phyloP scores from a whole-genome alignment of 2,888 invertebrate genomes.

The Eupithecia pulchellata region DNA sequence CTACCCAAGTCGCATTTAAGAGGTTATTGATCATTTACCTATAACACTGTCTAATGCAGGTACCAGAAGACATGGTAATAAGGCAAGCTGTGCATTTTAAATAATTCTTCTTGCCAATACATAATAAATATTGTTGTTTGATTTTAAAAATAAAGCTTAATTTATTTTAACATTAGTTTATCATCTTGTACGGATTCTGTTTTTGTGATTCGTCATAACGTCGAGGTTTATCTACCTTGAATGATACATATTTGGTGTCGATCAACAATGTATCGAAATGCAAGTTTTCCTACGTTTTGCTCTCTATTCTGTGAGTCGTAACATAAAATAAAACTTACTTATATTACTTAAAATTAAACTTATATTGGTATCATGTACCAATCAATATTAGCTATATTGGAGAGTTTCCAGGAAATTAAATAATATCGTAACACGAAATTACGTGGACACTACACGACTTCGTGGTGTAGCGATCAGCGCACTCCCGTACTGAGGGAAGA shows the following conservation, averaged over 20 bases:
- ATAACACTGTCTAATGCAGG: too few species aligned
- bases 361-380: background rate
- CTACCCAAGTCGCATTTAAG: too few species aligned
- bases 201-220: background rate
- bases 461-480: too few species aligned
- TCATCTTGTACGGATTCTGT: background rate
- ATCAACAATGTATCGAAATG: background rate
- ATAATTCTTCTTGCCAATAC: constrained; percentile 2
- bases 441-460: too few species aligned
- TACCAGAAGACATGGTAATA: background rate
- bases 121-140: background rate
- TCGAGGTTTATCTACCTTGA: background rate
- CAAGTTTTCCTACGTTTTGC: background rate
- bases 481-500: too few species aligned
- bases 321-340: background rate
- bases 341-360: too few species aligned
- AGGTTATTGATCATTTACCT: too few species aligned
- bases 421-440: too few species aligned
- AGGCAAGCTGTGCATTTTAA: background rate
- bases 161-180: background rate
- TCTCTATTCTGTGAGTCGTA: background rate
- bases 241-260: background rate
- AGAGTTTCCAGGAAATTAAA: too few species aligned
- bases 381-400: background rate
- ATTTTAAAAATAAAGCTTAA: background rate